Conservation (phyloP, 2,113 vertebrate genomes). For the Orycteropus afer region DNA sequence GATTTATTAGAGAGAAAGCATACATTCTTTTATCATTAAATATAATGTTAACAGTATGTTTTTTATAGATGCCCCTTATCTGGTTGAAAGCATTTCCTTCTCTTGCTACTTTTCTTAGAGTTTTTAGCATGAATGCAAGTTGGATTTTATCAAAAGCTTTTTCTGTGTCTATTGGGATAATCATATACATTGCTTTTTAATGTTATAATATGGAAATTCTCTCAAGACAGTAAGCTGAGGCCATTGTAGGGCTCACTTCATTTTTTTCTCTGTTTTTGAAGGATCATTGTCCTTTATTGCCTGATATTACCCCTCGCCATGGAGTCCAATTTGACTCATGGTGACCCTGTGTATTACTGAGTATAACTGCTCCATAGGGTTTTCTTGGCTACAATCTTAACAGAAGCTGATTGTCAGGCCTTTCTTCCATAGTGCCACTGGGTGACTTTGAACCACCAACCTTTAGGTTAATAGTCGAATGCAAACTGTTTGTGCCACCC, state of each 20-base stretch:
- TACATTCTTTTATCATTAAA: too few species aligned
- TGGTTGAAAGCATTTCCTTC: too few species aligned
- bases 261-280: not conserved
- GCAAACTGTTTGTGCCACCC: not conserved
- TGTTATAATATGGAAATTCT: too few species aligned
- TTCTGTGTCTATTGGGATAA: too few species aligned
- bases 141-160: too few species aligned
- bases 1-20: too few species aligned
- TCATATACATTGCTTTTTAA: too few species aligned
- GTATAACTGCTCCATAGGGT: not conserved
- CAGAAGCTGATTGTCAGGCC: not conserved
- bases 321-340: not conserved
- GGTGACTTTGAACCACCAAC: not conserved
- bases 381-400: not conserved
- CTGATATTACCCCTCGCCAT: not conserved
- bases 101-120: too few species aligned
- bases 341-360: not conserved
- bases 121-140: too few species aligned
- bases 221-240: not conserved
- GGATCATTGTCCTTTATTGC: not conserved
- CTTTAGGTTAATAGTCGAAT: not conserved
- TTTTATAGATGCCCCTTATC: too few species aligned
- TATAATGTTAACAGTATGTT: too few species aligned
- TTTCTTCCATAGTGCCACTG: not conserved
- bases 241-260: not conserved